Base-by-base conservation (phyloP, 1,140 invertebrate genomes). In the Zaprionus kolodkinae region DNA sequence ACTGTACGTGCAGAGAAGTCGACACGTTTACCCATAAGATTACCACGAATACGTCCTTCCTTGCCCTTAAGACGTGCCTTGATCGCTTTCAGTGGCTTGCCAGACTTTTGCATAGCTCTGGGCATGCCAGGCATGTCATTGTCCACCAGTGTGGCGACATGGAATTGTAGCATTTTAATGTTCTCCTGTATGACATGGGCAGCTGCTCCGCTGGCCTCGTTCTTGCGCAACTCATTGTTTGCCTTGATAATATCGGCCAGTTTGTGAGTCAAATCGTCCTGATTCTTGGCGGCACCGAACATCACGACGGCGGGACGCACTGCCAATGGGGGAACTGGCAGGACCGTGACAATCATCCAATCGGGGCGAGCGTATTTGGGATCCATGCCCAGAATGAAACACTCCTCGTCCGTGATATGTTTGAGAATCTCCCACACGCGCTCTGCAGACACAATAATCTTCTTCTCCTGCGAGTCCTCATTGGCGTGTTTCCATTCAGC, bases 1-100 rank as follows among this genome's bases (percentile, higher is more conserved):
- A 99, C 99, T 90, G 99, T 99, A 93, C 99, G 96, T 7, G 98
- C 99, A 0, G 99, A 99, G 91, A 99, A 99, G 89, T 99, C 99
- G 0, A 99, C 99, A 94, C 99, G 97, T 93, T 99, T 99, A 68
- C 99, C 99, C 99, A 99, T 99, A 78, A 99, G 95, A 92, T 99
- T 99, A 84, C 99, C 99, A 93, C 99, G 94, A 85, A 99, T 99
- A 85, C 99, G 94, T 0, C 99, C 99, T 96, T 99, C 99, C 93
- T 99, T 99, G 10, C 97, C 97, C 87, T 98, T 97, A 12, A 98
- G 92, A 55, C 97, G 94, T 0, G 96, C 96, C 93, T 99, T 99
- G 15, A 99, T 96, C 0, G 99, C 98, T 94, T 99, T 99, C 0
- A 99, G 93, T 0, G 99, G 99, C 92, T 99, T 97, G 0, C 99